These are phyloP conservation scores for Eristalis intricaria DNA, from an alignment of 2,888 invertebrate species.

Conservation along the genomic window DNA sequence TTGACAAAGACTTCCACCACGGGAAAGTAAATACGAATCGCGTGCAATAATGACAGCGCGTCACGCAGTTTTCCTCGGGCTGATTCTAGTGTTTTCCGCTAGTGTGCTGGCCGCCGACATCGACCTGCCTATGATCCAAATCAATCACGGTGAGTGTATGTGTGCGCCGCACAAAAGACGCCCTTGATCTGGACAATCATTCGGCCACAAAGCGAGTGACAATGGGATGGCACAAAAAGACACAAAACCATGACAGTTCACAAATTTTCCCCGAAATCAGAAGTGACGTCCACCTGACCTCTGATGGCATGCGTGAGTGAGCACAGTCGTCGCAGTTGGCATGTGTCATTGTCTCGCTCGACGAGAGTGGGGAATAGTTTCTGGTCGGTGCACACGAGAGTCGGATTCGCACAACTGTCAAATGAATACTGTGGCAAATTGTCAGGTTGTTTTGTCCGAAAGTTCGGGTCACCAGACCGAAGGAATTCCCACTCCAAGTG, in stretches of 20 bases:
- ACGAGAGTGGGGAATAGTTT: constrained; percentile 42
- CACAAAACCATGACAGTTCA: constrained; percentile 36
- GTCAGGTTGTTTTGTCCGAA: constrained; percentile 1
- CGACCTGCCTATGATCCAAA: constrained; percentile 79
- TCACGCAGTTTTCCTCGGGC: constrained; percentile 45
- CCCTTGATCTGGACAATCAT: constrained; percentile 44
- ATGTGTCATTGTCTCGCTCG: constrained; percentile 35
- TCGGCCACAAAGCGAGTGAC: constrained; percentile 1
- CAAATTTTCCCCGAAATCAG: constrained; percentile 42
- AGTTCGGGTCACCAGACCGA: background rate
- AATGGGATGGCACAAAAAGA: constrained; percentile 36
- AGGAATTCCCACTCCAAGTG: constrained; percentile 6
- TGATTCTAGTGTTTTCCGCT: constrained; percentile 19
- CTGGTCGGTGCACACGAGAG: constrained; percentile 46
- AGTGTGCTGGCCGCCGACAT: constrained; percentile 69
- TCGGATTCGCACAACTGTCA: constrained; percentile 41
- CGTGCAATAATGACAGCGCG: constrained; percentile 59
- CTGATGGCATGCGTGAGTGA: constrained; percentile 76
- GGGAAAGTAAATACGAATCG: constrained; percentile 66
- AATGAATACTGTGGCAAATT: constrained; percentile 31
- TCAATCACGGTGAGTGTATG: constrained; percentile 79
- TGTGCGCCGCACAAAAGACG: constrained; percentile 47
- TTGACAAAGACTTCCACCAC: constrained; percentile 24
- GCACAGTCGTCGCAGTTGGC: constrained; percentile 47
- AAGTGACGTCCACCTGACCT: constrained; percentile 75